Evolutionary conservation across 1,140 invertebrate species (phyloP).

Genomic region (Atta texana): DNA sequence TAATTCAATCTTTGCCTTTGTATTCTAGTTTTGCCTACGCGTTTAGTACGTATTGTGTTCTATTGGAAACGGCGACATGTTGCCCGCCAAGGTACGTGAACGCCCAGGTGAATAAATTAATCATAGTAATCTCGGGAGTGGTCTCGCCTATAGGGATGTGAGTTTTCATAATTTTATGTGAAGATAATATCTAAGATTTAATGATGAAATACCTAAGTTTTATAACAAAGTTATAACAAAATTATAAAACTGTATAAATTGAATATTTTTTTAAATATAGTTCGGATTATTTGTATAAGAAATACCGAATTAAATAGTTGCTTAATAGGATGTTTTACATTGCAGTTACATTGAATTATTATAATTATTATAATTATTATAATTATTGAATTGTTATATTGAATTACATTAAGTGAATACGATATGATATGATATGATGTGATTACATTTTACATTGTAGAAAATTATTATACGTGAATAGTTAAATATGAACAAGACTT

Average conservation of each 20-base stretch:
- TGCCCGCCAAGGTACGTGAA: conserved; percentile 71
- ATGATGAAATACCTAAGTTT: background rate
- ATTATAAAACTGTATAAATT: background rate
- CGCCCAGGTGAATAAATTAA: background rate
- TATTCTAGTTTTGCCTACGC: conserved; percentile 70
- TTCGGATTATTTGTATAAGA: background rate
- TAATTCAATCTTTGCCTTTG: conserved; percentile 78
- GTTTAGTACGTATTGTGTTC: conserved; percentile 40
- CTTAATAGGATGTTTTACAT: background rate
- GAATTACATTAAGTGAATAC: background rate
- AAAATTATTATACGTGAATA: too few species aligned
- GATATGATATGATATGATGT: too few species aligned
- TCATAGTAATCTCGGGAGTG: background rate
- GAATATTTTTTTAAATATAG: background rate
- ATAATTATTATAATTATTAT: too few species aligned
- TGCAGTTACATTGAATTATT: background rate
- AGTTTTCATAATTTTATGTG: background rate
- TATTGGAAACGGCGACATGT: conserved; percentile 66
- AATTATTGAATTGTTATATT: too few species aligned
- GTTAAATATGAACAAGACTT: too few species aligned
- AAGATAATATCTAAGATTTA: conserved; percentile 23
- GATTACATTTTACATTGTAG: too few species aligned
- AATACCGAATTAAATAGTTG: background rate
- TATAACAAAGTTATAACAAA: too few species aligned
- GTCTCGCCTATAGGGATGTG: background rate